phyloP scores from a whole-genome alignment of 2,113 vertebrate genomes.

The Thomomys bottae region DNA sequence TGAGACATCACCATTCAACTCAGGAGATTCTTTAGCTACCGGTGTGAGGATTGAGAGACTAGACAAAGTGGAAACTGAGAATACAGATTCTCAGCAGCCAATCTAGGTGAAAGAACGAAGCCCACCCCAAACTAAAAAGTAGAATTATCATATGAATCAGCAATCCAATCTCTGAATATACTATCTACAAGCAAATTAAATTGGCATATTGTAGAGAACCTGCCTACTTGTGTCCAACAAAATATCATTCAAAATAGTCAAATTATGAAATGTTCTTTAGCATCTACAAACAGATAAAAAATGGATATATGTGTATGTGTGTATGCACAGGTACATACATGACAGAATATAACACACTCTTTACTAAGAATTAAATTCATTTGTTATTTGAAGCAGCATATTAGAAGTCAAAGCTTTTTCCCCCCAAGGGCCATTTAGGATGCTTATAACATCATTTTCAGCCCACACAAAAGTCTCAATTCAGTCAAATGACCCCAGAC shows the following conservation, averaged over 20 bases:
- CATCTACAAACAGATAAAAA: no score
- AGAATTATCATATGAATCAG: background rate
- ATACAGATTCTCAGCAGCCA: background rate
- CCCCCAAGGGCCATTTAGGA: no score
- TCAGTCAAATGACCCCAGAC: no score
- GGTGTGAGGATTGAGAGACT: background rate
- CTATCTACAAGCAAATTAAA: background rate
- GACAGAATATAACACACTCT: background rate
- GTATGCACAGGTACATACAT: background rate
- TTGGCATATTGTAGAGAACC: background rate
- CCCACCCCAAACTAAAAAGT: background rate
- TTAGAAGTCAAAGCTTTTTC: no score
- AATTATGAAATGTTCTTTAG: background rate
- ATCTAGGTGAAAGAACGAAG: background rate
- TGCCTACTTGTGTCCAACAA: background rate
- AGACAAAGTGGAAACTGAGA: background rate
- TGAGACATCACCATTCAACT: no score
- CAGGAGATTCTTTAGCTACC: background rate
- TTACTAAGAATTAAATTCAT: background rate
- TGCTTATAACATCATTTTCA: no score
- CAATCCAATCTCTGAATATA: no score
- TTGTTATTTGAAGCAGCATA: background rate
- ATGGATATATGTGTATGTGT: no score
- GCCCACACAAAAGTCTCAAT: no score
- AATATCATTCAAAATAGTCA: background rate